Conservation (phyloP, 2,113 vertebrate species). For the Micronycteris hirsuta region DNA sequence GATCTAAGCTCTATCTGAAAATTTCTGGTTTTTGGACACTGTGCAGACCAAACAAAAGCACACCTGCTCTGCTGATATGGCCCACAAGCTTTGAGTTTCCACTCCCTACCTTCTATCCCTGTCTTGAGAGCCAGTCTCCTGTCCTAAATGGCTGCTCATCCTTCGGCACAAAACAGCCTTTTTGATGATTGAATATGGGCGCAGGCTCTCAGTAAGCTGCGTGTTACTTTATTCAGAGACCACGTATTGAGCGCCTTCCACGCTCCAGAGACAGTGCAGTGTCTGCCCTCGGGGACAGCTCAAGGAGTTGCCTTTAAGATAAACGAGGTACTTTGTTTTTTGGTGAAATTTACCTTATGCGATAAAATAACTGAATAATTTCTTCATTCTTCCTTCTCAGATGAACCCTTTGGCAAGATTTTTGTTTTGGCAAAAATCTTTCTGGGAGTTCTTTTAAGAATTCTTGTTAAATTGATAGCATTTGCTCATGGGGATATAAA, state of each 20-base stretch:
- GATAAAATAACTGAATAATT: not conserved
- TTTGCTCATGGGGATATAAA: not conserved
- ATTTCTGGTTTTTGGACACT: not conserved
- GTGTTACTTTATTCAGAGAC: not conserved
- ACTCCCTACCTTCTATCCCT: not conserved
- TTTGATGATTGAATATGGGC: not conserved
- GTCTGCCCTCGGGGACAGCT: not conserved
- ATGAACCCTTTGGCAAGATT: too few species aligned
- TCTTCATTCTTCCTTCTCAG: not conserved
- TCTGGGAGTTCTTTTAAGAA: not conserved
- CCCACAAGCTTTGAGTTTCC: rapidly evolving
- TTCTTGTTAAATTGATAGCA: not conserved
- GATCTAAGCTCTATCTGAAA: not conserved
- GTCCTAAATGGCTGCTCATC: not conserved
- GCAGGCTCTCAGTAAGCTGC: not conserved
- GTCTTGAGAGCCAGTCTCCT: not conserved
- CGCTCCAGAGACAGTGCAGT: rapidly evolving
- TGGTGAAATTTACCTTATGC: not conserved
- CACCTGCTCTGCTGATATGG: not conserved
- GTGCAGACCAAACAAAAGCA: not conserved
- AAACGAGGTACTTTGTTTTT: not conserved
- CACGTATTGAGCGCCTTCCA: not conserved
- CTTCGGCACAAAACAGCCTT: not conserved
- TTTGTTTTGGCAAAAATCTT: not conserved
- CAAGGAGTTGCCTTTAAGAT: not conserved